phyloP scores from a whole-genome alignment of 2,797 vertebrate species.

The Cossypha niveicapilla region DNA sequence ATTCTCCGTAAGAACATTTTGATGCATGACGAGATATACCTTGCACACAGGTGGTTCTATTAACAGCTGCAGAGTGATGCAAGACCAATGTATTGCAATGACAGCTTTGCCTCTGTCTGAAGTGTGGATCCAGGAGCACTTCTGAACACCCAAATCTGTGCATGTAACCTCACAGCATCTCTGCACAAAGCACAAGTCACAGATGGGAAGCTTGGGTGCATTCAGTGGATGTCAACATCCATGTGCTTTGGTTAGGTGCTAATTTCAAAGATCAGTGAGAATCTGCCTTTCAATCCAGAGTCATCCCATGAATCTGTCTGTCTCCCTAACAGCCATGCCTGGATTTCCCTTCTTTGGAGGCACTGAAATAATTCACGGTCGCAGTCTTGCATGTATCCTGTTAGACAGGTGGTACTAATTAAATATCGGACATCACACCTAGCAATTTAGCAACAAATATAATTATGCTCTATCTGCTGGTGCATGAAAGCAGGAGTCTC shows the following conservation, averaged over 20 bases:
- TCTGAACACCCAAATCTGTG: background rate
- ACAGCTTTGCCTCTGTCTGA: background rate
- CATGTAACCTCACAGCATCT: rapidly evolving
- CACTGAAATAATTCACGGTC: background rate
- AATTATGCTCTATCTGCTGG: background rate
- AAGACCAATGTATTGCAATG: background rate
- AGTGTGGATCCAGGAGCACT: background rate
- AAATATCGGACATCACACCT: background rate
- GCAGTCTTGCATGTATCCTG: background rate
- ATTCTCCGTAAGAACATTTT: background rate
- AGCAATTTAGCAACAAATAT: slow-evolving; percentile 39
- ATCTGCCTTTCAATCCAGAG: background rate
- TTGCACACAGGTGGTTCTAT: background rate
- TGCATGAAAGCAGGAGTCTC: background rate
- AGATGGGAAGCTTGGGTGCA: background rate
- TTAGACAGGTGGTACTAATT: slow-evolving; percentile 11
- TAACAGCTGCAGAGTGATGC: background rate
- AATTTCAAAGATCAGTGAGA: background rate
- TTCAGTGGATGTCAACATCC: background rate
- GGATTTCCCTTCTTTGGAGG: background rate
- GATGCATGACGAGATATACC: rapidly evolving
- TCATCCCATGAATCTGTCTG: background rate
- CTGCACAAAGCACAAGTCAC: background rate
- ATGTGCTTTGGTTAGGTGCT: background rate
- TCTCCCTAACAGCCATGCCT: background rate